Evolutionary conservation across 2,113 vertebrate species (phyloP), one percentile per base, ranked within the genome.

Genomic region (Sitta europaea): DNA sequence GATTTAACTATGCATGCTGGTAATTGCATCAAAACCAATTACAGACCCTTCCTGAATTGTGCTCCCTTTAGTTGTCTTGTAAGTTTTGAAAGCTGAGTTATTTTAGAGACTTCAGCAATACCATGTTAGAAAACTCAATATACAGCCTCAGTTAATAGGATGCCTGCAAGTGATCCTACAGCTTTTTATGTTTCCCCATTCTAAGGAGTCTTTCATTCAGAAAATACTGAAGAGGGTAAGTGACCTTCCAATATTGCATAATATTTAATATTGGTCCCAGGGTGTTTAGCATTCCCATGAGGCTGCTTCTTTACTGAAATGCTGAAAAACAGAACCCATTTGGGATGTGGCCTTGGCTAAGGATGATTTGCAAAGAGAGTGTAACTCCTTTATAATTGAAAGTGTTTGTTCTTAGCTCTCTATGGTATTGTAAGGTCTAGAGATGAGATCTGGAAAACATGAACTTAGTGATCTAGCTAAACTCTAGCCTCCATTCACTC

Each of bases 11-110:
- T 21, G 6, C 1, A 20, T 68, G 5, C 36, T 77, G 28, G 33
- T 90, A 96, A 94, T 87, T 85, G 47, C 13, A 40, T 88, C 73
- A 78, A 83, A 94, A 89, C 10, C 27, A 59, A n/a, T 75, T 92
- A 51, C 40, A 70, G 59, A 23, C 16, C 67, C 48, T 81, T 90
- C 66, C 72, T 62, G 67, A 15, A 62, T 55, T 72, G 72, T 74
- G 48, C 19, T 88, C 13, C 76, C 59, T 71, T 47, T 73, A 66
- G 27, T 25, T 5, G 7, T 57, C 28, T 40, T 65, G 12, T 10
- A 28, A 66, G 55, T 50, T 66, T 65, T 72, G 55, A 80, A 86
- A 76, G 38, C 29, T 65, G 27, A 63, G 31, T 63, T 91, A 11
- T 51, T 91, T 73, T 51, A 29, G 10, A 67, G 23, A n/a, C n/a